A percentile compares a stretch with the other conserved stretches of the same genome.
These are phyloP conservation scores for Lacanobia wlatinum DNA, from an alignment of 2,888 invertebrate genomes.

Conservation along the genomic window DNA sequence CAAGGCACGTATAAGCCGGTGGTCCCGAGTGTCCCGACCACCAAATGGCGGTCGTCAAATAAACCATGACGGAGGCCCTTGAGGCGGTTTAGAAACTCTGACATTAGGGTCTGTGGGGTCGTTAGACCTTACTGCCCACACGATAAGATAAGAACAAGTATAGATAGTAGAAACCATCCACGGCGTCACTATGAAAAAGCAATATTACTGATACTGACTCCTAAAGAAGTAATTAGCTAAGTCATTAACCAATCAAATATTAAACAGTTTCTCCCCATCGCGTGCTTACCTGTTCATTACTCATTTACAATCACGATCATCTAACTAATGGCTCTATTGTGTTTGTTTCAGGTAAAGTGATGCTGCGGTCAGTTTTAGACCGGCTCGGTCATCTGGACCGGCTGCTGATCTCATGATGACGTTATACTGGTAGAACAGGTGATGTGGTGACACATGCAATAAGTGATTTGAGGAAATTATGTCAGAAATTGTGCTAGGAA, in stretches of 20 bases:
- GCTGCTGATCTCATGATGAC: constrained; percentile 52
- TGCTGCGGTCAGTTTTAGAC: constrained; percentile 41
- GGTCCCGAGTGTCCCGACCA: no score
- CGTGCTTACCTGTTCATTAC: constrained; percentile 11
- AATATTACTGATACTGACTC: no score
- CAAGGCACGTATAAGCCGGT: no score
- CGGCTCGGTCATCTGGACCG: constrained; percentile 12
- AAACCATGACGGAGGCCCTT: no score
- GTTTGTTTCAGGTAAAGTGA: constrained; percentile 65
- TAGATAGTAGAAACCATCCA: no score
- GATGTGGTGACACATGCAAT: constrained; percentile 22
- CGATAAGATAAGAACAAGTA: no score
- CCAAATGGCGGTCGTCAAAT: no score
- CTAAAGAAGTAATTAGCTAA: not conserved
- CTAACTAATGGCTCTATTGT: constrained; percentile 52
- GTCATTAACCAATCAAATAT: constrained; percentile 6
- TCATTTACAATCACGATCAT: constrained; percentile 23
- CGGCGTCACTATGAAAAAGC: no score
- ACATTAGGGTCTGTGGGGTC: no score
- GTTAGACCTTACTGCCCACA: no score
- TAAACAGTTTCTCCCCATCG: constrained; percentile 13
- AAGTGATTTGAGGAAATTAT: constrained; percentile 7
- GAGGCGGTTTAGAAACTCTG: no score
- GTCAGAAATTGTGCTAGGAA: not conserved
- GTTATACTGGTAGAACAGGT: constrained; percentile 21